These are phyloP conservation scores for Liasis olivaceus DNA, from an alignment of 2,797 vertebrate genomes.

Conservation along the genomic window DNA sequence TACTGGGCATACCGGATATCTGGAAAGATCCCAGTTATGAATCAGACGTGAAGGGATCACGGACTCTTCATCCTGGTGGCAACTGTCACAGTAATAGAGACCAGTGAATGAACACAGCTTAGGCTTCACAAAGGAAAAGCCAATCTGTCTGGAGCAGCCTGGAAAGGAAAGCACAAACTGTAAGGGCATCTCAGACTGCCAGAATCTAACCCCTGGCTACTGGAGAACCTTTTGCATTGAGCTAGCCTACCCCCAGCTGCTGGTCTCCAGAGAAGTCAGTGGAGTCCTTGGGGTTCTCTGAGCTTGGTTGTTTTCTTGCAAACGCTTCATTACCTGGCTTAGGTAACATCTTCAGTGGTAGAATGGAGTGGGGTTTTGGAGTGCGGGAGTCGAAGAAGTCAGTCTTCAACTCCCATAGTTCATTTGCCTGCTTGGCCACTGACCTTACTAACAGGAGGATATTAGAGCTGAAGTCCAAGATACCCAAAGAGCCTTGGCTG, in stretches of 20 bases:
- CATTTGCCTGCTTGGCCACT: not conserved
- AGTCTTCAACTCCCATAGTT: not conserved
- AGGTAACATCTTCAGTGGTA: no score
- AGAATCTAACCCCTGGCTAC: not conserved
- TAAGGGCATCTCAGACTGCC: not conserved
- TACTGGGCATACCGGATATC: slow-evolving; percentile 77
- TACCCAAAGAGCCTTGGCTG: not conserved
- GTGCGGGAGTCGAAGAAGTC: no score
- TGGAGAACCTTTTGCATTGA: not conserved
- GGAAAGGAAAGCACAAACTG: slow-evolving; percentile 19
- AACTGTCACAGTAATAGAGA: slow-evolving; percentile 89
- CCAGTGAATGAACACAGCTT: slow-evolving; percentile 90
- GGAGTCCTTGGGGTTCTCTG: no score
- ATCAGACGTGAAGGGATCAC: slow-evolving; percentile 93
- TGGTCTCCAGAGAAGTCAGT: not conserved
- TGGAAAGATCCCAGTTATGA: slow-evolving; percentile 93
- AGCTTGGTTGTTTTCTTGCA: no score
- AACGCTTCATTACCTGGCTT: no score
- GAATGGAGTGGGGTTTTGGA: no score
- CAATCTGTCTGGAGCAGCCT: slow-evolving; percentile 90
- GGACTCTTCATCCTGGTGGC: slow-evolving; percentile 83
- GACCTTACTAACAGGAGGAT: not conserved
- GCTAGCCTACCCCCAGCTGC: not conserved
- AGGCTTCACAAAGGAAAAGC: slow-evolving; percentile 84
- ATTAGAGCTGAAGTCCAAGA: not conserved